Conservation (phyloP, 2,888 invertebrate species). For the Eurytoma californica region DNA sequence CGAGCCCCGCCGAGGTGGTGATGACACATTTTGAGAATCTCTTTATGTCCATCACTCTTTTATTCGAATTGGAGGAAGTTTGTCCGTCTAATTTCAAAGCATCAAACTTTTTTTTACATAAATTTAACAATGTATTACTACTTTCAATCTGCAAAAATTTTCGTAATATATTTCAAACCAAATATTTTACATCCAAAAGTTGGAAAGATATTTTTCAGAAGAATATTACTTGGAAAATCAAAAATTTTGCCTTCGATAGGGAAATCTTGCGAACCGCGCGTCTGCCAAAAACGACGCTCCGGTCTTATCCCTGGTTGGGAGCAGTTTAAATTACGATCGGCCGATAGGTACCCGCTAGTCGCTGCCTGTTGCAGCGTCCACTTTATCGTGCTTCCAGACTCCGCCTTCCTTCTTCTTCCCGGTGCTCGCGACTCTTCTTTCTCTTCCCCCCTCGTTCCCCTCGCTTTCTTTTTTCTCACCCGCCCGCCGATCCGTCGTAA, state of each 20-base stretch:
- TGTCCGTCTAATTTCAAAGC: not conserved
- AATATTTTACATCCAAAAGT: not conserved
- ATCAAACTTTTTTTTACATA: not conserved
- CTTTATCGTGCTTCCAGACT: slow-evolving; percentile 42
- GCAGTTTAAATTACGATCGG: slow-evolving; percentile 45
- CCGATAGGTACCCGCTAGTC: slow-evolving; percentile 6
- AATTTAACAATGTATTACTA: not conserved
- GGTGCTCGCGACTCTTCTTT: not conserved
- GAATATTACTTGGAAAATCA: not conserved
- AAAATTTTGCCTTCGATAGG: not conserved
- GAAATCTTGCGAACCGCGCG: not conserved
- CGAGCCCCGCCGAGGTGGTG: not conserved
- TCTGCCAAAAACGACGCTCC: not conserved
- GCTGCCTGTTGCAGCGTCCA: slow-evolving; percentile 52
- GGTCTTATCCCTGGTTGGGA: not conserved
- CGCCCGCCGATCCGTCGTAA: slow-evolving; percentile 22
- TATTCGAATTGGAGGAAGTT: not conserved
- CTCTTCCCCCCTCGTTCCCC: not conserved
- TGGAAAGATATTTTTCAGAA: not conserved
- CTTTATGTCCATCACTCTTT: not conserved
- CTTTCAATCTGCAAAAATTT: not conserved
- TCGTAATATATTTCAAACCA: not conserved
- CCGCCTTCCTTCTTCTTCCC: slow-evolving; percentile 51
- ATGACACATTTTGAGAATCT: slow-evolving; percentile 13
- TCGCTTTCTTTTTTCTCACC: not conserved